Conservation (phyloP, 2,113 vertebrate species). For the Ceyx melanurus region DNA sequence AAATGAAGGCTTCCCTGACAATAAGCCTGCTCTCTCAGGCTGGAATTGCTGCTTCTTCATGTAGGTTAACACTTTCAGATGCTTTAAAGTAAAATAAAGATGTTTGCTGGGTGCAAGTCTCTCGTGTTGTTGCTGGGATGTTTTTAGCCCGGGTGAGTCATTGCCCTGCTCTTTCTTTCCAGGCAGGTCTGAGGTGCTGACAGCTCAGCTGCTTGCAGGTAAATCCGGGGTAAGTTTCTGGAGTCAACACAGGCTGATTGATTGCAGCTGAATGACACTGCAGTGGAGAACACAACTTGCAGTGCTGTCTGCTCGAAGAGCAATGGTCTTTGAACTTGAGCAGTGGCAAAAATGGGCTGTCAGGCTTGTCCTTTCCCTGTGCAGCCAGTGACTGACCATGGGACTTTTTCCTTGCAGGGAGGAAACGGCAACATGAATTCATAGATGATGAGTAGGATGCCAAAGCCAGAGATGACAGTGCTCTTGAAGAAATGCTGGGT, state of each 20-base stretch:
- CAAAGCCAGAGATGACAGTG: conserved; percentile 71
- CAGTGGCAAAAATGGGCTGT: neutral
- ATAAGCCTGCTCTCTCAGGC: conserved; percentile 28
- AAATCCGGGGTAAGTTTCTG: neutral
- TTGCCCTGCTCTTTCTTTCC: neutral
- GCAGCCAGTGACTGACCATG: conserved; percentile 30
- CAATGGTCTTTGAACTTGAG: neutral
- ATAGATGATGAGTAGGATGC: conserved; percentile 67
- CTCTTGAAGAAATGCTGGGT: conserved; percentile 69
- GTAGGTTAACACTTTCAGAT: neutral
- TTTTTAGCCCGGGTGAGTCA: neutral
- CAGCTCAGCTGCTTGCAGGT: conserved; percentile 14
- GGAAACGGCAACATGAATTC: conserved; percentile 59
- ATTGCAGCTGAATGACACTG: neutral
- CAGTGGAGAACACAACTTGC: neutral
- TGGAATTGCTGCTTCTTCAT: conserved; percentile 7
- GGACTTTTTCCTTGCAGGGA: conserved; percentile 62
- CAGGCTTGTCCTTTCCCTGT: conserved; percentile 1
- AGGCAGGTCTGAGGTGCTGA: neutral
- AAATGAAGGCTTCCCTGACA: neutral
- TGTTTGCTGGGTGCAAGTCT: neutral
- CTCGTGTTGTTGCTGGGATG: neutral
- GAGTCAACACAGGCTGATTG: neutral
- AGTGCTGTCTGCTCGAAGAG: neutral
- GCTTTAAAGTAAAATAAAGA: conserved; percentile 9